Base-by-base conservation (phyloP, 1,140 invertebrate species). In the Aphis gossypii region DNA sequence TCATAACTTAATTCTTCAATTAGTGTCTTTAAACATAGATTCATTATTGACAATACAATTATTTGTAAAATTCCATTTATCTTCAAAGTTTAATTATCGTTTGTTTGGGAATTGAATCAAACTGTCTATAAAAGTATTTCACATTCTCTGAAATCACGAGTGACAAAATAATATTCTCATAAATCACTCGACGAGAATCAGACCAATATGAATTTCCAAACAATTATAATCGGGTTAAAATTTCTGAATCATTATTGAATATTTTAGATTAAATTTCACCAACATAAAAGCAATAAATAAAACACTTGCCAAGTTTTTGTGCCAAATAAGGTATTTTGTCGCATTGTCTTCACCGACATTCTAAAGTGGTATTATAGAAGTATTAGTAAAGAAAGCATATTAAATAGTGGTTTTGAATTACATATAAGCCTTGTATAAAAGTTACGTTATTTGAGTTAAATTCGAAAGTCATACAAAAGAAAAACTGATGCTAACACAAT, bases 251-350 rank as follows among this genome's bases (percentile, higher is more conserved):
- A 68, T n/a, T 60, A 44, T 44, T 44, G 4, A 51, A 90, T 51
- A n/a, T 68, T 90, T 90, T 60, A 44, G 54, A 90, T 90, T n/a
- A 44, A 90, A 90, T 90, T 90, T 90, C 89, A 90, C 89, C 38
- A 44, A 41, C 38, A 38, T 90, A 68, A 68, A 60, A 90, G 38
- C 7, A 68, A 68, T 68, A 41, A 44, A 68, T 89, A 54, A 38
- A 83, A 83, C 14, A 48, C 90, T 82, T 51, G 68, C 90, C 90
- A 83, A 92, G 60, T 83, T 51, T 41, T 83, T 41, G 90, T 92
- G 90, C 90, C 90, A 92, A 92, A 92, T 92, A 92, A 48, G 90
- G 90, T 83, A 48, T 51, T 92, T 92, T 48, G 9, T 51, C n/a
- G 9, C 48, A 51, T 92, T 76, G 90, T 91, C 90, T 83, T 92